These are phyloP conservation scores for Pachyrhynchus sulphureomaculatus DNA, from an alignment of 1,140 invertebrate genomes.

Conservation along the genomic window DNA sequence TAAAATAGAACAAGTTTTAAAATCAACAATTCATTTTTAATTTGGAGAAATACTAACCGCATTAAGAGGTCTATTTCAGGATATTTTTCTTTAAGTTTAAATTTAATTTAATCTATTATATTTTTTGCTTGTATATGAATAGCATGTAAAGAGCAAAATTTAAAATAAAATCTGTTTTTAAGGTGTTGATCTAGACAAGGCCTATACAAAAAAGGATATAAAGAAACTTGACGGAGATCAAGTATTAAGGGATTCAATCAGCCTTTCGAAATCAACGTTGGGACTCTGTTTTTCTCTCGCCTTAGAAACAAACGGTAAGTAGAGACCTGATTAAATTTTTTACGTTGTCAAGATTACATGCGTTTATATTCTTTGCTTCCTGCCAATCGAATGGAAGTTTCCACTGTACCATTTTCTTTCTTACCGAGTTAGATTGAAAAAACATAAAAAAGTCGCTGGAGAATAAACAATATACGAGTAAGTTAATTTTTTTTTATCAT, in stretches of 20 bases:
- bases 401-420: constrained; percentile 3
- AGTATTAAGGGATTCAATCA: constrained; percentile 69
- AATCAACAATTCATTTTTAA: too few relatives aligned
- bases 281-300: constrained; percentile 80
- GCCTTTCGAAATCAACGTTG: constrained; percentile 69
- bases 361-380: constrained; percentile 15
- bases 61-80: too few relatives aligned
- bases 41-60: too few relatives aligned
- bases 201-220: constrained; percentile 77
- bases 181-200: constrained; percentile 70
- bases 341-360: constrained; percentile 26
- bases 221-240: constrained; percentile 64
- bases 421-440: constrained; percentile 5
- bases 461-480: background rate
- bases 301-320: constrained; percentile 77
- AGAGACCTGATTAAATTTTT: constrained; percentile 30
- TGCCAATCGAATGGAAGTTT: constrained; percentile 12
- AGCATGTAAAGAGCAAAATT: background rate
- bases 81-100: too few relatives aligned
- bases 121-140: too few relatives aligned
- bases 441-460: background rate
- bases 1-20: too few relatives aligned
- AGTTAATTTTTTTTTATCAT: too few relatives aligned
- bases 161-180: constrained; percentile 22
- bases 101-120: too few relatives aligned